Percentiles rank a stretch among this genome's conserved stretches.
phyloP scores from a whole-genome alignment of 2,888 invertebrate species.

The Sicus ferrugineus region DNA sequence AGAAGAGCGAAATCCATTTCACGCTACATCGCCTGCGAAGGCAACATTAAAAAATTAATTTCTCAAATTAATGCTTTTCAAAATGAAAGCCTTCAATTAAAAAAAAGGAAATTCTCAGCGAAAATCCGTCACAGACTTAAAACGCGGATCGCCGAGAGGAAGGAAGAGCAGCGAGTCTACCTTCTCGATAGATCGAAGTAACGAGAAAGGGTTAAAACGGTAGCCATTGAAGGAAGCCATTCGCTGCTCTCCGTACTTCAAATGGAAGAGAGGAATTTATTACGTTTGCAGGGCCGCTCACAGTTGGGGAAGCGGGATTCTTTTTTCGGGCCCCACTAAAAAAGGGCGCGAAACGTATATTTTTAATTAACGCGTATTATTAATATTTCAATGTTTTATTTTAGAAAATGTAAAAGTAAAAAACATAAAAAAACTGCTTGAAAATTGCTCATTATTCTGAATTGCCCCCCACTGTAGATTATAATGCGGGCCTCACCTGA shows the following conservation, averaged over 20 bases:
- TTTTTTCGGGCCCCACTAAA: too few species aligned
- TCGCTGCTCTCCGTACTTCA: not conserved
- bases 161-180: not conserved
- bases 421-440: too few species aligned
- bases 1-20: constrained; percentile 28
- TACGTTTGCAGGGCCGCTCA: not conserved
- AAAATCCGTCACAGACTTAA: not conserved
- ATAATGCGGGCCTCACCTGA: not conserved
- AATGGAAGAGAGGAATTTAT: too few species aligned
- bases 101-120: not conserved
- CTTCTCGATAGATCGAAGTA: not conserved
- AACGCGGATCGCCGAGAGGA: not conserved
- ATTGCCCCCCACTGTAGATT: too few species aligned
- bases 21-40: constrained; percentile 31
- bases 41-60: constrained; percentile 29
- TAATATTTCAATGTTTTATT: too few species aligned
- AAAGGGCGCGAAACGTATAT: too few species aligned
- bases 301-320: too few species aligned
- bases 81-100: constrained; percentile 12
- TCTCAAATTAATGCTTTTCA: constrained; percentile 21
- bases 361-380: too few species aligned
- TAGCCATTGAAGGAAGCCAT: not conserved
- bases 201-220: constrained; percentile 4
- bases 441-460: too few species aligned
- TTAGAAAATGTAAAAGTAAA: too few species aligned